Percentiles rank a stretch among this genome's conserved stretches.
Conservation (phyloP, 1,140 invertebrate genomes). For the Phenacoccus solenopsis region DNA sequence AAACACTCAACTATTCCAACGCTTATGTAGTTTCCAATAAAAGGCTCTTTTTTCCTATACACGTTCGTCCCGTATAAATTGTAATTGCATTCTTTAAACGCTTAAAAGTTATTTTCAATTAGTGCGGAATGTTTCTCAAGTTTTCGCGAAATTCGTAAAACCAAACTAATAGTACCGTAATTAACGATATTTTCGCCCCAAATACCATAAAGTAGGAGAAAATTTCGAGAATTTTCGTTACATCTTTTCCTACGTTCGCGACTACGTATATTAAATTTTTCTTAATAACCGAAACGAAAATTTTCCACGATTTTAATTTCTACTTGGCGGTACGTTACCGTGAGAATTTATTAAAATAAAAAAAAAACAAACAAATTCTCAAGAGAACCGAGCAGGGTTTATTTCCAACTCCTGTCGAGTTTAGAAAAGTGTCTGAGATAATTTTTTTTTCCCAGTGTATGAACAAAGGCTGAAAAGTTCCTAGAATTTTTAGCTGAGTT, state of each 20-base stretch:
- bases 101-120: slow-evolving; percentile 3
- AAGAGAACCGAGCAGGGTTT: too few species aligned
- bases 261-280: slow-evolving; percentile 4
- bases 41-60: not conserved
- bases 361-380: too few species aligned
- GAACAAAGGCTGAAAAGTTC: too few species aligned
- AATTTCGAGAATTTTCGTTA: not conserved
- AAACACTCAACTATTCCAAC: slow-evolving; percentile 1
- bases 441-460: too few species aligned
- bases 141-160: not conserved
- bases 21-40: not conserved
- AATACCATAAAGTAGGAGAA: not conserved
- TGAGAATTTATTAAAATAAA: not conserved
- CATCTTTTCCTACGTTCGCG: too few species aligned
- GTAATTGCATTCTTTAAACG: not conserved
- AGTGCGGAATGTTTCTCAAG: not conserved
- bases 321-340: not conserved
- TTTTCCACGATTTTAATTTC: not conserved
- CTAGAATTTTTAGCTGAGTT: too few species aligned
- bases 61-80: not conserved
- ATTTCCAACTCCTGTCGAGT: too few species aligned
- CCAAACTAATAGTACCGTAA: not conserved
- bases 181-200: not conserved
- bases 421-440: too few species aligned
- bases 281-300: not conserved